These are phyloP conservation scores for Ischnura elegans DNA, from an alignment of 2,888 invertebrate genomes.

Conservation along the genomic window DNA sequence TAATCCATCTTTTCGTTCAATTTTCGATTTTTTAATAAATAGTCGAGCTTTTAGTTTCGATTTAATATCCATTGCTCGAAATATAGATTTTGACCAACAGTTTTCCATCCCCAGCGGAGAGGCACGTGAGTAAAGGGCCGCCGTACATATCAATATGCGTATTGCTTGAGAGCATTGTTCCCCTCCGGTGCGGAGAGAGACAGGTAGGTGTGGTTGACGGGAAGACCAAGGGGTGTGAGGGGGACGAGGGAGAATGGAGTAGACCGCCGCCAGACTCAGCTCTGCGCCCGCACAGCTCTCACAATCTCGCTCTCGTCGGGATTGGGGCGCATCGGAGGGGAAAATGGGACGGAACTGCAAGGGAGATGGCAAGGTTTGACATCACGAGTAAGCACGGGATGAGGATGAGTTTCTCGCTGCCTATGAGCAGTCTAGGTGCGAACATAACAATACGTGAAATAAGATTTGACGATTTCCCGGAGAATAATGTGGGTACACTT, in stretches of 20 bases:
- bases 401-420: too few species aligned
- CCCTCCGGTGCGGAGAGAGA: neutral
- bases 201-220: neutral
- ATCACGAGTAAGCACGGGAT: too few species aligned
- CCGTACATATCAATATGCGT: neutral
- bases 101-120: neutral
- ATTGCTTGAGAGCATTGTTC: neutral
- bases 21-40: too few species aligned
- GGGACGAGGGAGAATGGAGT: neutral
- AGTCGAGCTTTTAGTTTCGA: too few species aligned
- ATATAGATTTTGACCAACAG: too few species aligned
- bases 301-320: neutral
- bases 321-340: neutral
- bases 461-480: too few species aligned
- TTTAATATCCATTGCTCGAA: too few species aligned
- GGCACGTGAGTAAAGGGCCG: neutral
- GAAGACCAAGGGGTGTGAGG: neutral
- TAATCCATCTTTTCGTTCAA: too few species aligned
- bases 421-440: too few species aligned
- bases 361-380: too few species aligned
- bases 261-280: slow-evolving; percentile 18
- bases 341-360: neutral
- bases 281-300: neutral
- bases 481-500: too few species aligned
- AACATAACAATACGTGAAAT: too few species aligned